Evolutionary conservation across 2,888 invertebrate species (phyloP), one percentile per base, ranked within the genome.

Genomic region (Dorcus hopei): DNA sequence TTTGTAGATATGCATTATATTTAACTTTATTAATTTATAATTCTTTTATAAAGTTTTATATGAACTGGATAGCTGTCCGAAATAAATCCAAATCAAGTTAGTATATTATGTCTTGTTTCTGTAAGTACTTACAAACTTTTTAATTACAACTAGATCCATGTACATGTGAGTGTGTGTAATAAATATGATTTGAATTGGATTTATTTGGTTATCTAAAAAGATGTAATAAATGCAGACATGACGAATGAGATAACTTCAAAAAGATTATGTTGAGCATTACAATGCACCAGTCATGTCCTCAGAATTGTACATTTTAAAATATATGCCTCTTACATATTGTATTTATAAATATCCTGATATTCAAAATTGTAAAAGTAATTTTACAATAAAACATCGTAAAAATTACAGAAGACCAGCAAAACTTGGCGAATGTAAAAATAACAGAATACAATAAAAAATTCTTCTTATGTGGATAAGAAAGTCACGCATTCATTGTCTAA

Each of bases 1-100:
- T 48, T 48, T 56, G 26, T 72, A 66, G 72, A 73, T 73, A 73
- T 77, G 76, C 76, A 76, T 78, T 79, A 77, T 78, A 77, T 77
- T 79, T 76, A 79, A 79, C 78, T 79, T 79, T 79, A 79, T 78
- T 77, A 75, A 76, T 77, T 78, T 79, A 77, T 78, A 78, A 78
- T 78, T 78, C 77, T 78, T 77, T 79, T 78, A 78, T 78, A 79
- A 78, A 78, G 77, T 77, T 78, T 76, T 72, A 76, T 77, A 77
- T 77, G 77, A 78, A 77, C 73, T 77, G 74, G 74, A 74, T 75
- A 76, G 74, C 71, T 63, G 68, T 70, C 70, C 70, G 63, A 72
- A 75, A 76, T 73, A 75, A 76, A 77, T 74, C 72, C 74, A 74
- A 76, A 70, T 65, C 73, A 72, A 73, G 26, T 68, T 40, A 49